Evolutionary conservation across 2,113 vertebrate genomes (phyloP).

Genomic region (Echinops telfairi): DNA sequence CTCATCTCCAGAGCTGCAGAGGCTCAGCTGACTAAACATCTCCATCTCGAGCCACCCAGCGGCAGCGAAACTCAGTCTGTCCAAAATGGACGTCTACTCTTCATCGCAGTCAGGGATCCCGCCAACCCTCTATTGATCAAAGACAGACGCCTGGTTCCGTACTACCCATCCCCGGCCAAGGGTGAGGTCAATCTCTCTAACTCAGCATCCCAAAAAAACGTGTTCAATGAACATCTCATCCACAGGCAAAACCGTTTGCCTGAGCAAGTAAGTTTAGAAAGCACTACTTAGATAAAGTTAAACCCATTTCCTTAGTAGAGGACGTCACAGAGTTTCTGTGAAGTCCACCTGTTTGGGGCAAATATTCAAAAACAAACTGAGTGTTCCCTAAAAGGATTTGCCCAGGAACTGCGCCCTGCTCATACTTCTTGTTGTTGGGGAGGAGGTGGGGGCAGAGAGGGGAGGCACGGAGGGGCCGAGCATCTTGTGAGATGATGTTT

Average conservation of each 20-base stretch:
- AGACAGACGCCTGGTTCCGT: background rate
- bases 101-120: background rate
- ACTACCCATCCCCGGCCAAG: background rate
- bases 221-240: background rate
- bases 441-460: too few relatives aligned
- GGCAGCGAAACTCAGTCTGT: background rate
- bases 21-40: conserved; percentile 56
- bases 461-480: background rate
- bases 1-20: conserved; percentile 22
- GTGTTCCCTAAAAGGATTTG: conserved; percentile 28
- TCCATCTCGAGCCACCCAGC: background rate
- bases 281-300: background rate
- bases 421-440: background rate
- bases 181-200: background rate
- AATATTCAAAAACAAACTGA: conserved; percentile 46
- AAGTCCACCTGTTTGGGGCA: background rate
- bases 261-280: background rate
- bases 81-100: conserved; percentile 35
- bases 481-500: background rate
- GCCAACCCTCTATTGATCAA: background rate
- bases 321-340: background rate
- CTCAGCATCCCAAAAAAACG: background rate
- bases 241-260: background rate
- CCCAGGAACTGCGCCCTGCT: background rate
- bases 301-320: background rate